Base-by-base conservation (phyloP, 2,113 vertebrate genomes). In the Cebidichthys violaceus region DNA sequence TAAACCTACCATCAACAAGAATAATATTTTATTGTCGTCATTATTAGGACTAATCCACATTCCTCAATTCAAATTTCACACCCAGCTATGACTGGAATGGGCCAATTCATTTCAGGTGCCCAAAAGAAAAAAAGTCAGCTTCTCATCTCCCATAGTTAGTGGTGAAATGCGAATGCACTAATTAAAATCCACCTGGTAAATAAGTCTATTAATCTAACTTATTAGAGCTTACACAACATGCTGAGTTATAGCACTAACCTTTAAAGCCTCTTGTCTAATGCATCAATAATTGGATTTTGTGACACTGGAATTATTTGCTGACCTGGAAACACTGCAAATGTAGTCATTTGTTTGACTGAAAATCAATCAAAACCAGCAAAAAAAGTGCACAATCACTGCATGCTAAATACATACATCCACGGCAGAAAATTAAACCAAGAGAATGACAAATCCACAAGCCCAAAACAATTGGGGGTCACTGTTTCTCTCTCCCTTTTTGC, bases 151-250 rank as follows among this genome's bases (percentile, higher is more conserved):
- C 9, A 37, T 75, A 31, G 61, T 77, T 70, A 68, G 57, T 57
- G 65, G n/a, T 52, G 74, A 82, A 72, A 76, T 76, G 70, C 64
- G 85, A 65, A 82, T 85, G 70, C 67, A 68, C 52, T 79, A 75
- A 88, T 91, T 87, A 88, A 93, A 87, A 86, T 64, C 50, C 83
- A 82, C 43, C 62, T 79, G 64, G 82, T 59, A 75, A 75, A 90
- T 88, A 81, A 83, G 73, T 79, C n/a, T 81, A 82, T 91, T 37
- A 33, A 90, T 89, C 83, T 85, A 50, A 86, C 61, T 85, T 81
- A 91, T 77, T 83, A 75, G 35, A 71, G 75, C 59, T 87, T 84
- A 81, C 73, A 57, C 86, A 54, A 37, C 70, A 68, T n/a, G 66
- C 78, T 43, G 79, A 90, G 81, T 84, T 83, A 87, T 79, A 54